Percentiles rank a stretch among this genome's conserved stretches.
phyloP scores from a whole-genome alignment of 2,113 vertebrate species.

The Odocoileus hemionus region DNA sequence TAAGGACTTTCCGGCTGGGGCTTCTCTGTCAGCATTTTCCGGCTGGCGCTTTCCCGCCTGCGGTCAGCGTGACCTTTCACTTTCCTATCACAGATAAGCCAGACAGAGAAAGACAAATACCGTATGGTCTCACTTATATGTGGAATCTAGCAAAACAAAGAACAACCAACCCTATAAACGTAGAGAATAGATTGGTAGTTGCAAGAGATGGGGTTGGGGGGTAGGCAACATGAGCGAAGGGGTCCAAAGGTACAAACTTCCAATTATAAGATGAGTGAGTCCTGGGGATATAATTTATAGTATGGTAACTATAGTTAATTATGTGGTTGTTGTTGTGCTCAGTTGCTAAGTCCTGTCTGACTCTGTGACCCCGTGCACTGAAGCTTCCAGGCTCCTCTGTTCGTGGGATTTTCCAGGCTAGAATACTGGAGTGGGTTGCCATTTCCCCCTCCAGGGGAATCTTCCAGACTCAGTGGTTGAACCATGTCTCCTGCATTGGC shows the following conservation, averaged over 20 bases:
- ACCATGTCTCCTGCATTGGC: neutral
- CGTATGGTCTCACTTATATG: neutral
- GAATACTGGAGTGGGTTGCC: neutral
- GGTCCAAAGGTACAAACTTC: neutral
- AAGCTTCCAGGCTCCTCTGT: neutral
- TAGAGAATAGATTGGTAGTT: neutral
- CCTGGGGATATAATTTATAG: neutral
- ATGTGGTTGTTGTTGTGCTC: neutral
- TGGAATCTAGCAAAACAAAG: neutral
- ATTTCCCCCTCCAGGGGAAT: neutral
- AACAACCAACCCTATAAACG: neutral
- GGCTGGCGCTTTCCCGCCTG: too few relatives aligned
- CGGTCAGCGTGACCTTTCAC: too few relatives aligned
- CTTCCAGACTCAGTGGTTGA: neutral
- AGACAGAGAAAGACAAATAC: neutral
- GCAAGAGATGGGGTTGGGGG: neutral
- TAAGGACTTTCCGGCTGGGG: too few relatives aligned
- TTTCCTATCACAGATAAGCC: neutral
- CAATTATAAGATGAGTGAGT: neutral
- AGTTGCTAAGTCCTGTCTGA: neutral
- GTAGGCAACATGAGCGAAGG: neutral
- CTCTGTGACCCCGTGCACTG: neutral
- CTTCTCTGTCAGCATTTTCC: too few relatives aligned
- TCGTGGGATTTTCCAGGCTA: neutral
- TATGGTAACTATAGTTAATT: neutral